Percentiles rank a stretch among this genome's conserved stretches.
Evolutionary conservation across 2,113 vertebrate genomes (phyloP).

Genomic region (Limnothrissa miodon): DNA sequence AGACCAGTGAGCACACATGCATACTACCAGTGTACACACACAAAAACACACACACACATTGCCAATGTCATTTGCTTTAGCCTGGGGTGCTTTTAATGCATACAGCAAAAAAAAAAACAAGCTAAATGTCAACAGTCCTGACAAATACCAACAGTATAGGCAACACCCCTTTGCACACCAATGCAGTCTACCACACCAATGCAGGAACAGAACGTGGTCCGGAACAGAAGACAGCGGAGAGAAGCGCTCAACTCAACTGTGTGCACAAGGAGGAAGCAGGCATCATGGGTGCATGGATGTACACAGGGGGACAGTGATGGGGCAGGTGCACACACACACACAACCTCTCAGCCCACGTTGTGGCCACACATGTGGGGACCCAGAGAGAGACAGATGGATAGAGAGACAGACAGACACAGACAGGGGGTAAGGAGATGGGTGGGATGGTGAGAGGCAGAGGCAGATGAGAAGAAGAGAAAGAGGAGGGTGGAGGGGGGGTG

Average conservation of each 20-base stretch:
- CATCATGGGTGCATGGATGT: not conserved
- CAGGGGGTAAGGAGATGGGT: not conserved
- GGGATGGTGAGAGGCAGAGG: not conserved
- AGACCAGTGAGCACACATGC: not conserved
- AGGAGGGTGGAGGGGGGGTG: not conserved
- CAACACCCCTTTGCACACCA: not conserved
- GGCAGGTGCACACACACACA: too few relatives aligned
- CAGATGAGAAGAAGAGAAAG: not conserved
- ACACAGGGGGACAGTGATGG: not conserved
- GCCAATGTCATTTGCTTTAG: not conserved
- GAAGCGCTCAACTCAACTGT: not conserved
- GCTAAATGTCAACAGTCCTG: not conserved
- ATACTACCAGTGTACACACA: not conserved
- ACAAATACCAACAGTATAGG: not conserved
- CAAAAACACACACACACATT: not conserved
- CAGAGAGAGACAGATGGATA: not conserved
- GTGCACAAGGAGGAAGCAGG: not conserved
- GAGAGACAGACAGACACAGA: not conserved
- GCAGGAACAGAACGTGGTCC: not conserved
- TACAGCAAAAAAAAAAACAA: not conserved
- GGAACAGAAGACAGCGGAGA: not conserved
- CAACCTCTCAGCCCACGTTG: not conserved
- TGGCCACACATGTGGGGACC: not conserved
- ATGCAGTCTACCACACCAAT: not conserved
- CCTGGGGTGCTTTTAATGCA: not conserved